These are phyloP conservation scores for Raja brachyura DNA, from an alignment of 2,113 vertebrate genomes.

Conservation along the genomic window DNA sequence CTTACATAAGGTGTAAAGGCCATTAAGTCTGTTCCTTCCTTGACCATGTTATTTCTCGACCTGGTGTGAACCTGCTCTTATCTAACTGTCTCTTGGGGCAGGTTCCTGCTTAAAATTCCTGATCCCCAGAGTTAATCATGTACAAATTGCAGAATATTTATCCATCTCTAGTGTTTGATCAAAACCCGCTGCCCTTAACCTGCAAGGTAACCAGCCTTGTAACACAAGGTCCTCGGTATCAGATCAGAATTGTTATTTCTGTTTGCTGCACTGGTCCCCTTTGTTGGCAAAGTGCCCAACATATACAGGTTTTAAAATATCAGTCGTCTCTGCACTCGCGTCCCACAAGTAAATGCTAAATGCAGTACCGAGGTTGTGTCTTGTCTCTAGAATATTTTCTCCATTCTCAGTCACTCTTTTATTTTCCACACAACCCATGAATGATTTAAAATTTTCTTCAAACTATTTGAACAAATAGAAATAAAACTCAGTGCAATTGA, in stretches of 20 bases:
- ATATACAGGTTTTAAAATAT: conserved; percentile 10
- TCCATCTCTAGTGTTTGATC: not conserved
- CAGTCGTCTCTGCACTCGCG: not conserved
- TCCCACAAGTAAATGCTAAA: not conserved
- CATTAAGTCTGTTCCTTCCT: not conserved
- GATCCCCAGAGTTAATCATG: conserved; percentile 14
- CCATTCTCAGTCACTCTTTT: not conserved
- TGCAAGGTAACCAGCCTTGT: not conserved
- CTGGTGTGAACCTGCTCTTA: not conserved
- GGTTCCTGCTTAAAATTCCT: conserved; percentile 16
- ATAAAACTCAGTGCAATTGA: not conserved
- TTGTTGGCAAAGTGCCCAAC: conserved; percentile 13
- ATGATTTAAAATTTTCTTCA: not conserved
- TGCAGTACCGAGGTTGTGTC: not conserved
- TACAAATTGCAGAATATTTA: not conserved
- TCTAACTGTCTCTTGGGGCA: not conserved
- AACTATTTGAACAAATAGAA: not conserved
- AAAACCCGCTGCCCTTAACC: not conserved
- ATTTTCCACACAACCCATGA: not conserved
- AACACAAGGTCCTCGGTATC: not conserved
- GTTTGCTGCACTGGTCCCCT: not conserved
- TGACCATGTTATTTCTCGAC: not conserved
- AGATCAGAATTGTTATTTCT: not conserved
- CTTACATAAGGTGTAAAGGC: not conserved
- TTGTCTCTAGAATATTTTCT: not conserved